Conservation (phyloP, 92 coral and sea anemone species). For the Umimayanthus chanpuru region DNA sequence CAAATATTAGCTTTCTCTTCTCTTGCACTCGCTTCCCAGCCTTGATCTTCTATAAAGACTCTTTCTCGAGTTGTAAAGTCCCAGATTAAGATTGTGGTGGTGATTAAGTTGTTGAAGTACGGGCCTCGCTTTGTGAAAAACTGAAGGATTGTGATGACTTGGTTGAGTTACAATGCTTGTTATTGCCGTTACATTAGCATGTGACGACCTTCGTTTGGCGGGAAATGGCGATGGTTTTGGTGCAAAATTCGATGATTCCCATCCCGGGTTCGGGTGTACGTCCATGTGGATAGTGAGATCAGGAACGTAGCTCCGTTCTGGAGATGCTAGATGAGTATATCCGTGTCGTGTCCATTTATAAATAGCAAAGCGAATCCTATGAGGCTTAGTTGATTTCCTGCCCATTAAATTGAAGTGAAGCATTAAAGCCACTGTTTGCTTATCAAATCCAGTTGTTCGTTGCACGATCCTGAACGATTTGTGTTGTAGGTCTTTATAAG, state of each 20-base stretch:
- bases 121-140: too few relatives aligned
- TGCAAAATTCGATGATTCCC: constrained; percentile 4
- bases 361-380: too few relatives aligned
- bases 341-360: too few relatives aligned
- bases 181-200: constrained; percentile 24
- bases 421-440: too few relatives aligned
- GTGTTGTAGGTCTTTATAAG: too few relatives aligned
- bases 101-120: background rate
- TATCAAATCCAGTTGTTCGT: too few relatives aligned
- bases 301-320: too few relatives aligned
- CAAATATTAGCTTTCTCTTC: background rate
- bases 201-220: constrained; percentile 15
- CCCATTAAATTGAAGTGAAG: too few relatives aligned
- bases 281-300: too few relatives aligned
- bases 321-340: too few relatives aligned
- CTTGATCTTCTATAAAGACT: constrained; percentile 9
- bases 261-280: constrained; percentile 29
- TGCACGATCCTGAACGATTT: too few relatives aligned
- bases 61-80: constrained; percentile 4
- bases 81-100: background rate
- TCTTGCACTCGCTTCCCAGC: background rate
- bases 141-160: background rate
- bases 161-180: background rate
- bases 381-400: too few relatives aligned
- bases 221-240: constrained; percentile 37